These are phyloP conservation scores for Unio delphinus DNA, from an alignment of 2,888 invertebrate genomes.

Conservation along the genomic window DNA sequence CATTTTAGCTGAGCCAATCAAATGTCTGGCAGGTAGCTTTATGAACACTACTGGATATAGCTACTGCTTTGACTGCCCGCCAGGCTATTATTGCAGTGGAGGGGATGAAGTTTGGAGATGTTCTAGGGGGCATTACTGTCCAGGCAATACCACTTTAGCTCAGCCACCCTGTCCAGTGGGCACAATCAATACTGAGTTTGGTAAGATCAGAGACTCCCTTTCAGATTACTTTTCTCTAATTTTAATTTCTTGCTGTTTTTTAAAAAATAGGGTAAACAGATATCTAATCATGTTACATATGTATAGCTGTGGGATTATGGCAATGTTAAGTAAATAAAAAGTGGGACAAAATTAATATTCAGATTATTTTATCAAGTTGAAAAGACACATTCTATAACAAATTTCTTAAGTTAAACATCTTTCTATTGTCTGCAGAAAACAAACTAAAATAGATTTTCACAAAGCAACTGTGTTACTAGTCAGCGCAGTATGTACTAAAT, in stretches of 20 bases:
- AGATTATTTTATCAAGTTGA: no score
- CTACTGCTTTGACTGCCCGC: constrained; percentile 60
- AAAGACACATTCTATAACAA: no score
- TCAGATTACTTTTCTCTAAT: neutral
- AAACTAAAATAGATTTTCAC: no score
- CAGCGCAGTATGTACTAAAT: no score
- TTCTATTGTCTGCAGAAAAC: no score
- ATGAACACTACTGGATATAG: constrained; percentile 54
- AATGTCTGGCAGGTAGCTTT: constrained; percentile 62
- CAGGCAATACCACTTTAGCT: constrained; percentile 61
- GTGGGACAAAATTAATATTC: no score
- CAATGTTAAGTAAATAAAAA: no score
- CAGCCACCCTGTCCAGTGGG: constrained; percentile 64
- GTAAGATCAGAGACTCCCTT: constrained; percentile 30
- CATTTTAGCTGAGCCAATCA: constrained; percentile 50
- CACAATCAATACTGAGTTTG: constrained; percentile 63
- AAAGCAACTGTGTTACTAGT: no score
- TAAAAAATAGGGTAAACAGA: neutral
- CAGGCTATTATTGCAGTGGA: constrained; percentile 65
- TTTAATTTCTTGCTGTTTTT: neutral
- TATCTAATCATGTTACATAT: neutral
- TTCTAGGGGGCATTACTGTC: constrained; percentile 66
- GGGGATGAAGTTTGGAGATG: constrained; percentile 53
- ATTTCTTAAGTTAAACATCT: no score
- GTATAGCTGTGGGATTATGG: no score